Evolutionary conservation across 2,888 invertebrate genomes (phyloP).

Genomic region (Temnothorax ravouxi): DNA sequence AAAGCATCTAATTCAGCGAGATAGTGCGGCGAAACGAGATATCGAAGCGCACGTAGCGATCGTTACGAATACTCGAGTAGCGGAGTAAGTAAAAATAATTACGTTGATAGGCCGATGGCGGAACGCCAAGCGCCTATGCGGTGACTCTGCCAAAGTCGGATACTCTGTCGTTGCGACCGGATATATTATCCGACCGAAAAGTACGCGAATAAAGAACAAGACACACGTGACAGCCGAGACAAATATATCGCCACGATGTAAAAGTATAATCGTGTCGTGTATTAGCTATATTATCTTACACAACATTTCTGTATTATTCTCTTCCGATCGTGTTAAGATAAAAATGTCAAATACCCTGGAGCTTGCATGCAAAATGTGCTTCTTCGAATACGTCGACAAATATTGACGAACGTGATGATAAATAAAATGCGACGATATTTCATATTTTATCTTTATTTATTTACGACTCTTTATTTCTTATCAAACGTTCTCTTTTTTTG

Average conservation of each 20-base stretch:
- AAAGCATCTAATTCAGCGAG: not conserved
- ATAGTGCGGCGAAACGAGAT: constrained; percentile 56
- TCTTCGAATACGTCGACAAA: not conserved
- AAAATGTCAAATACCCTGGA: not conserved
- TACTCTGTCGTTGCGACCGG: constrained; percentile 80
- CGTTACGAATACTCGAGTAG: constrained; percentile 45
- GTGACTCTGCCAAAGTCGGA: constrained; percentile 80
- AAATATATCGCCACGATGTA: constrained; percentile 55
- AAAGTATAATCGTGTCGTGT: constrained; percentile 26
- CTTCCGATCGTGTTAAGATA: not conserved
- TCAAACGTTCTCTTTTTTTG: not conserved
- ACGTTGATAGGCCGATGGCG: constrained; percentile 81
- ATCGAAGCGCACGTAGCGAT: constrained; percentile 59
- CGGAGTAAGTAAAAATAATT: constrained; percentile 80
- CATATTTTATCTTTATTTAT: not conserved
- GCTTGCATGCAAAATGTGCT: not conserved
- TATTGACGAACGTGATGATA: not conserved
- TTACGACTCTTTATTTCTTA: not conserved
- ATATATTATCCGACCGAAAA: constrained; percentile 75
- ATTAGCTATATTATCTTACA: not conserved
- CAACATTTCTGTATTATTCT: not conserved
- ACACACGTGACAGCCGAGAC: constrained; percentile 48
- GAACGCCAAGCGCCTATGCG: constrained; percentile 74
- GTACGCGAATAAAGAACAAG: constrained; percentile 62
- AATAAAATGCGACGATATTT: not conserved